Evolutionary conservation across 30 jellyfish, hydroid and myxozoan genomes (phyloP), one percentile per base, ranked within the genome.

Genomic region (Calvadosia cruxmelitensis): DNA sequence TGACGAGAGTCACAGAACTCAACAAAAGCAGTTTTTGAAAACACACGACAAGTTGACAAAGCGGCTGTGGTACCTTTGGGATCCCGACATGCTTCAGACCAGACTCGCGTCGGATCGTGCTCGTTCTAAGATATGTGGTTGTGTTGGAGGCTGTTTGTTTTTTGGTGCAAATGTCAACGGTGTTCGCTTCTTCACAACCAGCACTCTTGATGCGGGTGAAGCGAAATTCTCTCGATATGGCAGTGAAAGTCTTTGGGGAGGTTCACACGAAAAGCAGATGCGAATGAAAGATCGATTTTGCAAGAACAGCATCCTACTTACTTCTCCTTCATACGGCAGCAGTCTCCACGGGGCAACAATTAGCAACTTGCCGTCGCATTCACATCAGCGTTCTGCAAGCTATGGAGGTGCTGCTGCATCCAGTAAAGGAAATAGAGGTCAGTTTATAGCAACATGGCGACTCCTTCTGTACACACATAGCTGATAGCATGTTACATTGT

Each of bases 221-320:
- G 81, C 66, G 74, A 79, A 52, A 72, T 76, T 64, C 33, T 78
- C 78, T 1, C 92, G 93, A 35, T 89, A 81, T 69, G 98, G 98
- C 12, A 89, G 98, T 81, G 94, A 82, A 67, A 89, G 98, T 70
- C 63, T 89, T 0, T 89, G 98, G 98, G 98, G 95, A 28, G 95
- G 87, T 23, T 82, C 81, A n/a, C 57, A 42, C 20, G 57, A 42
- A 42, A 42, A 42, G 20, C 57, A 42, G 20, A 42, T 42, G 57
- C 57, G 57, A 20, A 5, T 42, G 20, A 42, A 42, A 42, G 57
- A 42, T 10, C 10, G 57, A 42, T 42, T 42, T 20, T 20, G 20
- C 20, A 42, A 42, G 15, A 10, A 42, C 10, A 42, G 57, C 57
- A 42, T 42, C 20, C 57, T 42, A 42, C 20, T 42, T 10, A 42